A percentile compares a stretch with the other conserved stretches of the same genome.
Evolutionary conservation across 1,140 invertebrate species (phyloP).

Genomic region (Zaprionus inermis): DNA sequence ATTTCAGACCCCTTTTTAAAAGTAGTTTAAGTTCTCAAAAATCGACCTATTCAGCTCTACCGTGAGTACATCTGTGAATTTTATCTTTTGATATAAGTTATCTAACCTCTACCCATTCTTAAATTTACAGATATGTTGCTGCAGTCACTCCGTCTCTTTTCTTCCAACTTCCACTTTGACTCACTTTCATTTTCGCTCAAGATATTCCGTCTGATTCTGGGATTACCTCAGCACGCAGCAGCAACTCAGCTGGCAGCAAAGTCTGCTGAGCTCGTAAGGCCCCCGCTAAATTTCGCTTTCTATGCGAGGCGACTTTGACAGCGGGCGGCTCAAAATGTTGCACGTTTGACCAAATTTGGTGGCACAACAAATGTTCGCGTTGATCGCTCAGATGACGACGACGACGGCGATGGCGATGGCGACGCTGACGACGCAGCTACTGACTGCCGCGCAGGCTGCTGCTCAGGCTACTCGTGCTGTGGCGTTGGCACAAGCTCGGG

Average conservation of each 20-base stretch:
- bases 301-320: constrained; percentile 72
- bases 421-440: constrained; percentile 13
- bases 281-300: constrained; percentile 73
- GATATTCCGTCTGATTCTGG: constrained; percentile 56
- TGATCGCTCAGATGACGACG: constrained; percentile 41
- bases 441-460: constrained; percentile 17
- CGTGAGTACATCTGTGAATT: too few species aligned
- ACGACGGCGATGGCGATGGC: constrained; percentile 41
- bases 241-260: background rate
- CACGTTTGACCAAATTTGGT: constrained; percentile 82
- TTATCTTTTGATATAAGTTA: too few species aligned
- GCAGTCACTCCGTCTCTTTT: background rate
- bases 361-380: constrained; percentile 39
- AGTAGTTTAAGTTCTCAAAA: too few species aligned
- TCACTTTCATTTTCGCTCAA: constrained; percentile 61
- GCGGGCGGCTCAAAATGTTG: constrained; percentile 77
- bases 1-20: too few species aligned
- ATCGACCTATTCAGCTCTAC: too few species aligned
- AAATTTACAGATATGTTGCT: too few species aligned
- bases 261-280: constrained; percentile 2
- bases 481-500: constrained; percentile 69
- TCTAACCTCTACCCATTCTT: too few species aligned
- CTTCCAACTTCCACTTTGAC: background rate
- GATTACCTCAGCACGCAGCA: constrained; percentile 60
- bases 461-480: constrained; percentile 55